Evolutionary conservation across 1,140 invertebrate species (phyloP), one percentile per base, ranked within the genome.

Genomic region (Drosophila elegans): DNA sequence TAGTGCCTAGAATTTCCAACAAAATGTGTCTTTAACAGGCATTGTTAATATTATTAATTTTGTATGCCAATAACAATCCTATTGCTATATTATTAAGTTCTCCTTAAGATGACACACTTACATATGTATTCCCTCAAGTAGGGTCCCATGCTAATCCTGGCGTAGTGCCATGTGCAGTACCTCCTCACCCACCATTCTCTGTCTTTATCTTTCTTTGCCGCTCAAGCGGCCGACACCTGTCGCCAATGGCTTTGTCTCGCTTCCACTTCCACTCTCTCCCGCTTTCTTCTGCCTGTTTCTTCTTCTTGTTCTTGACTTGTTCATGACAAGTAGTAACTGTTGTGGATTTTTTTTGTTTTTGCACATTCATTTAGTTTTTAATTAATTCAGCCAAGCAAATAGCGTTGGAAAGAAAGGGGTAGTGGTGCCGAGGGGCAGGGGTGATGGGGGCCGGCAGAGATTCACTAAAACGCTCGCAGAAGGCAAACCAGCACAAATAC

Each of bases 331-430:
- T 78, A 74, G 57, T 78, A 84, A 85, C 77, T 61, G 73, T 78
- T 85, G 59, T 66, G 54, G 46, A 49, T 72, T 60, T 54, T 38
- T 51, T 53, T 66, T 80, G 49, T 72, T 80, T 51, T 63, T 81
- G 78, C 61, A 76, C 61, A 80, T 80, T 88, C 69, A 82, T 88
- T 82, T 88, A 71, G 83, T 71, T 86, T 86, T 88, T 85, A 85
- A 85, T 85, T 86, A 86, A 88, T 85, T 82, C 83, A 66, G 63
- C 69, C 74, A 75, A 78, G 77, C 48, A 76, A 76, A 74, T 48
- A 78, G 44, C 66, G 41, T 57, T 53, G 69, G 52, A 53, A 39
- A 38, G 45, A 52, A 36, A 4, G 34, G 9, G n/a, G 21, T 44
- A 21, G 13, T 9, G 10, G 2, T 32, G 29, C 21, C 34, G 9